These are phyloP conservation scores for Thryonomys swinderianus DNA, from an alignment of 2,113 vertebrate genomes.

Conservation along the genomic window DNA sequence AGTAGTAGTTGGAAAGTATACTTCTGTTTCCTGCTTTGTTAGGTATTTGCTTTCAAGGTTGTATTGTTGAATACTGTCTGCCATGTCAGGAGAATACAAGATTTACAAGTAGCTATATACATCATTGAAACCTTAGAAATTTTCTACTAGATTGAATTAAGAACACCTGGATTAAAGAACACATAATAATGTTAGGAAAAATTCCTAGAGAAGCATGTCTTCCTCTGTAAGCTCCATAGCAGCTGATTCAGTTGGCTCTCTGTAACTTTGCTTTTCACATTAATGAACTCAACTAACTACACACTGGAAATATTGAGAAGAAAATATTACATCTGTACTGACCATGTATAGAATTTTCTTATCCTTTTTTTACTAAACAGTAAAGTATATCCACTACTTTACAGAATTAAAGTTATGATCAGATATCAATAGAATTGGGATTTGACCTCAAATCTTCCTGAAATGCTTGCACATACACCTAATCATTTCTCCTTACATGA, in stretches of 20 bases:
- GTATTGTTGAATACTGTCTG: neutral
- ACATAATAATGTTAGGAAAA: neutral
- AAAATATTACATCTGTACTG: neutral
- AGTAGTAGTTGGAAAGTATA: neutral
- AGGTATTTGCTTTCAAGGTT: neutral
- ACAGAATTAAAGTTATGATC: neutral
- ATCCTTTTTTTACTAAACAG: neutral
- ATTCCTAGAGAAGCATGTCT: neutral
- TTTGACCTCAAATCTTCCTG: neutral
- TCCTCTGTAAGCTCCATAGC: neutral
- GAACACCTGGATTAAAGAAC: neutral
- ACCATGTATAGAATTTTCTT: neutral
- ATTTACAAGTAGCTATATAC: neutral
- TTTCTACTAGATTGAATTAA: neutral
- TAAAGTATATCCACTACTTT: neutral
- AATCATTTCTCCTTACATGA: neutral
- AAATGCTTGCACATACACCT: neutral
- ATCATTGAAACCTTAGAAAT: neutral
- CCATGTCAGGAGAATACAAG: neutral
- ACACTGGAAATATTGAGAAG: neutral
- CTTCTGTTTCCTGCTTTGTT: neutral
- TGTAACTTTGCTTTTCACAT: neutral
- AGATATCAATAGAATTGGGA: too few species aligned
- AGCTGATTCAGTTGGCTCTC: neutral
- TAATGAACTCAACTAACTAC: neutral